A percentile compares a stretch with the other conserved stretches of the same genome.
Evolutionary conservation across 92 coral and sea anemone species (phyloP).

Genomic region (Chrysogorgia sp.): DNA sequence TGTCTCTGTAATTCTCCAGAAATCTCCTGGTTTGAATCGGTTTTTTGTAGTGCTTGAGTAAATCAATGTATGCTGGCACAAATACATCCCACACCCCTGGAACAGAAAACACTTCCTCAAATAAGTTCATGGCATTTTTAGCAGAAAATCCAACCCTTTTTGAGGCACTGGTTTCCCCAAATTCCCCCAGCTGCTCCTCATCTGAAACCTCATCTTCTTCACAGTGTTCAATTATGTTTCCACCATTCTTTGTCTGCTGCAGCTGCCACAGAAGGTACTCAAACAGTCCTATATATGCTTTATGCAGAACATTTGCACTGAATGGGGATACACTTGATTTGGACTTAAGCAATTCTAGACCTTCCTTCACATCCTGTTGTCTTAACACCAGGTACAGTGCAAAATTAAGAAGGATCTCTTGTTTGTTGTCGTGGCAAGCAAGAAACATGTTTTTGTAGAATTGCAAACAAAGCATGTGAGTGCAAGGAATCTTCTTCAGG

Average conservation of each 20-base stretch:
- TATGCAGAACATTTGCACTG: constrained; percentile 49
- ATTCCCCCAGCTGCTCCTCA: background rate
- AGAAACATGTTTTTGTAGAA: constrained; percentile 78
- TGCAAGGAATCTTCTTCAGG: constrained; percentile 55
- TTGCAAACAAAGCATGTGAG: constrained; percentile 62
- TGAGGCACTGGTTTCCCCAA: constrained; percentile 33
- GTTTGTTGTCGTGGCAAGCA: constrained; percentile 65
- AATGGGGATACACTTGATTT: constrained; percentile 63
- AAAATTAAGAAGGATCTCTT: constrained; percentile 76
- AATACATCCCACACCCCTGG: constrained; percentile 88
- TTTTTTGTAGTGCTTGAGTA: constrained; percentile 58
- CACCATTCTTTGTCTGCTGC: constrained; percentile 32
- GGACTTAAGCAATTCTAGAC: constrained; percentile 71
- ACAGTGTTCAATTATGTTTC: background rate
- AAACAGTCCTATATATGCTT: constrained; percentile 79
- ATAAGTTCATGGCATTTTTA: constrained; percentile 65
- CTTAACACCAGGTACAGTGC: constrained; percentile 70
- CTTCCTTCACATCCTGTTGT: constrained; percentile 73
- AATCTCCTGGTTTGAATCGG: constrained; percentile 56
- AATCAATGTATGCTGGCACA: constrained; percentile 68
- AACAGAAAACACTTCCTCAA: constrained; percentile 60
- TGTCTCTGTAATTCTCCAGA: constrained; percentile 70
- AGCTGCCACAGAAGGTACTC: constrained; percentile 72
- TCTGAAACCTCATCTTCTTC: constrained; percentile 11
- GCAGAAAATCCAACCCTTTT: constrained; percentile 61